phyloP scores from a whole-genome alignment of 2,797 vertebrate genomes.

The Cygnus olor region DNA sequence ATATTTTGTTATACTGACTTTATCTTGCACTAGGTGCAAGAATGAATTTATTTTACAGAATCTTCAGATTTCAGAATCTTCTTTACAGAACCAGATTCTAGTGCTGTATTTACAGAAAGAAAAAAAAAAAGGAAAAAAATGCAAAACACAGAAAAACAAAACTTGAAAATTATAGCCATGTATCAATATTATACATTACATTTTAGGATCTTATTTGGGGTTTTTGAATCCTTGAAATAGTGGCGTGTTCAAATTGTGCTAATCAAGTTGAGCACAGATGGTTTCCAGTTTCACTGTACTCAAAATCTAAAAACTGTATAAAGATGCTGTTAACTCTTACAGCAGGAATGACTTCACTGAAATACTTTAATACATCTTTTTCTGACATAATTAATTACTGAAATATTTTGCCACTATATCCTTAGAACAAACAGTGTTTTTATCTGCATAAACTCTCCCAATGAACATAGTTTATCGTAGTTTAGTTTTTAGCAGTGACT shows the following conservation, averaged over 20 bases:
- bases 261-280: background rate
- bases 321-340: background rate
- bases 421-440: background rate
- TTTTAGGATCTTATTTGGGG: background rate
- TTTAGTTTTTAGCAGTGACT: background rate
- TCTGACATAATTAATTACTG: background rate
- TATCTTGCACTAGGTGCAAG: background rate
- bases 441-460: background rate
- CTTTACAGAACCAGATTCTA: background rate
- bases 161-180: background rate
- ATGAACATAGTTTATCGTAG: background rate
- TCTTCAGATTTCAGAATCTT: too few species aligned
- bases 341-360: background rate
- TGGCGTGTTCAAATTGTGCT: background rate
- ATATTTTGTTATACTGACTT: background rate
- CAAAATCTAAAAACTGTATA: background rate
- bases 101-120: background rate
- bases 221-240: background rate
- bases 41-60: background rate
- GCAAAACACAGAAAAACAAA: background rate
- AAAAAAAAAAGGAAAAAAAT: background rate
- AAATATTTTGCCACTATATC: background rate
- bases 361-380: background rate
- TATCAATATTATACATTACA: too few species aligned
- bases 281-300: background rate